Conservation (phyloP, 2,888 invertebrate species). For the Dusona sp. region DNA sequence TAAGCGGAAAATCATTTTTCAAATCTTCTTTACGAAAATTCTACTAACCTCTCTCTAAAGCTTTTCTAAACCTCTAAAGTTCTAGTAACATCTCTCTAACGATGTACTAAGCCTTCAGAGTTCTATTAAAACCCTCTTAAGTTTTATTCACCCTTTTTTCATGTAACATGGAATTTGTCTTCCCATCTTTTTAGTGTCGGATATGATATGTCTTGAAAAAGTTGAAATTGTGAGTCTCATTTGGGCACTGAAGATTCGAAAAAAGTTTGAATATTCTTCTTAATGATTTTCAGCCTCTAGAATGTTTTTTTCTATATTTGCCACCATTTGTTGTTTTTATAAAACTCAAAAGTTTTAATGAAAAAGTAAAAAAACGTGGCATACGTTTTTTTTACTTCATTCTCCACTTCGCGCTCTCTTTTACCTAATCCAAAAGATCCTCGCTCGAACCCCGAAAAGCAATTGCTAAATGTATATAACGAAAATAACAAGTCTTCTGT, state of each 20-base stretch:
- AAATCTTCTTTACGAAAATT: not conserved
- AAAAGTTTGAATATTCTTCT: not conserved
- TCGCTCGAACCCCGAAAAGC: constrained; percentile 4
- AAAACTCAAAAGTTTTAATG: not conserved
- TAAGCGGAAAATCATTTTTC: constrained; percentile 15
- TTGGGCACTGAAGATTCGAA: not conserved
- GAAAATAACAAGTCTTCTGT: constrained; percentile 36
- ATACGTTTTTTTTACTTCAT: not conserved
- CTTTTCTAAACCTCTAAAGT: not conserved
- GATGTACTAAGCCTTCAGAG: not conserved
- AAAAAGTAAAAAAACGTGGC: not conserved
- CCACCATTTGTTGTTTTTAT: not conserved
- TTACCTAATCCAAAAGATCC: constrained; percentile 23
- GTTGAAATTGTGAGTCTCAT: not conserved
- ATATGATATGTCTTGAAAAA: not conserved
- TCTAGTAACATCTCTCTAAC: not conserved
- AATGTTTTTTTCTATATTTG: not conserved
- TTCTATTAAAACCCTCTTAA: not conserved
- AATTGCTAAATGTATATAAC: constrained; percentile 33
- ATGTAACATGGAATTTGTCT: not conserved
- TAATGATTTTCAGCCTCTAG: not conserved
- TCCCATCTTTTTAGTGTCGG: not conserved
- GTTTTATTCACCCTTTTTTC: not conserved
- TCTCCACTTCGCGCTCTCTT: not conserved
- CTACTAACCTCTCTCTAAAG: not conserved